Percentiles rank a stretch among this genome's conserved stretches.
Conservation (phyloP, 2,797 vertebrate species). For the Anisognathus igniventris region DNA sequence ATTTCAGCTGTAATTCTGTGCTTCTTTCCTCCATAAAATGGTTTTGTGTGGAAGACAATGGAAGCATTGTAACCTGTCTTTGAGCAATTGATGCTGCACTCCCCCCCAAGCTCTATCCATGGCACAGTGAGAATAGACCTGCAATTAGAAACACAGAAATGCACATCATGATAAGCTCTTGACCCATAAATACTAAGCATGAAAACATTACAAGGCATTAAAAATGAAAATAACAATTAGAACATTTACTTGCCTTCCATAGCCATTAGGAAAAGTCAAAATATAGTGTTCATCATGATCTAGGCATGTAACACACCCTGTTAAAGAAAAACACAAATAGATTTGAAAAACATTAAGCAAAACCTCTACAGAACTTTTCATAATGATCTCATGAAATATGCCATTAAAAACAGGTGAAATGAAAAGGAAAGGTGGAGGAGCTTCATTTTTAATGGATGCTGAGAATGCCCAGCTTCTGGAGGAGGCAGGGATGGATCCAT, state of each 20-base stretch:
- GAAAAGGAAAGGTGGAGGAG: neutral
- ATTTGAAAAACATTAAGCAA: neutral
- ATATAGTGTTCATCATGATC: constrained; percentile 98
- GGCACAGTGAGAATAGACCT: constrained; percentile 99
- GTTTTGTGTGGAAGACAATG: constrained; percentile 97
- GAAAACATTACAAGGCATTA: neutral
- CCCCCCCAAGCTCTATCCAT: constrained; percentile 97
- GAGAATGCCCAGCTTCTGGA: neutral
- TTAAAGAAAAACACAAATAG: neutral
- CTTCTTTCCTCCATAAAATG: constrained; percentile 98
- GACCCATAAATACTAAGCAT: neutral
- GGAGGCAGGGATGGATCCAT: neutral
- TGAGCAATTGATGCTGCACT: constrained; percentile 95
- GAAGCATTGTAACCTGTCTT: constrained; percentile 95
- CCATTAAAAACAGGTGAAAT: neutral
- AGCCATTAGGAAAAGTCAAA: constrained; percentile 97
- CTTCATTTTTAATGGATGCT: neutral
- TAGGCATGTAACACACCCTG: constrained; percentile 95
- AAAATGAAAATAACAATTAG: neutral
- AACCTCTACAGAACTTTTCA: neutral
- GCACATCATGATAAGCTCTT: neutral
- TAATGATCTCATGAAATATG: neutral
- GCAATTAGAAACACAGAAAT: constrained; percentile 2
- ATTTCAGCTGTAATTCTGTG: constrained; percentile 97
- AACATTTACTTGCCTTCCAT: constrained; percentile 85